Percentiles rank a stretch among this genome's conserved stretches.
These are phyloP conservation scores for Polyploca ridens DNA, from an alignment of 2,888 invertebrate genomes.

Conservation along the genomic window DNA sequence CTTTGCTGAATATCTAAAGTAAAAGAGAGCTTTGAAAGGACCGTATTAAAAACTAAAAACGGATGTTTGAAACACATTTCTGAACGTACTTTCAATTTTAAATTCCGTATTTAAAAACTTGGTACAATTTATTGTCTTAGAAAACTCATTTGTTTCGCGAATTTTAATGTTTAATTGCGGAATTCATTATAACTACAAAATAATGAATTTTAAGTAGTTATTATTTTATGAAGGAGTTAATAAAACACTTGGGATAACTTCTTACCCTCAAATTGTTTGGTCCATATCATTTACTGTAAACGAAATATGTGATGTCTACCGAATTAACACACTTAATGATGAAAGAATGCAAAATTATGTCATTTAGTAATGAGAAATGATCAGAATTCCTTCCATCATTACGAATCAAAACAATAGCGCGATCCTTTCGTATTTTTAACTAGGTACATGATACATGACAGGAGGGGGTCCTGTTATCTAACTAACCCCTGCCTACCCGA, in stretches of 20 bases:
- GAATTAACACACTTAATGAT: too few relatives aligned
- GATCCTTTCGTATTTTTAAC: slow-evolving; percentile 52
- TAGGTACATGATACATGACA: slow-evolving; percentile 74
- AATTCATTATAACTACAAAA: slow-evolving; percentile 6
- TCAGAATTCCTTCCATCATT: neutral
- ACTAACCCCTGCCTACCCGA: slow-evolving; percentile 57
- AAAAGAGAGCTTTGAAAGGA: slow-evolving; percentile 64
- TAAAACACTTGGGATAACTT: slow-evolving; percentile 1
- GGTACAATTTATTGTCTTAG: slow-evolving; percentile 6
- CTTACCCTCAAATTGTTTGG: neutral
- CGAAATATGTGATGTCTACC: too few relatives aligned
- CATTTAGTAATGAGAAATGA: too few relatives aligned
- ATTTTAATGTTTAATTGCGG: neutral
- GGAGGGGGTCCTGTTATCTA: slow-evolving; percentile 67
- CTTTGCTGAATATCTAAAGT: slow-evolving; percentile 64
- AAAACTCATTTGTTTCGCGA: neutral
- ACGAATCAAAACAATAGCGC: slow-evolving; percentile 46
- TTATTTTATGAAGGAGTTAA: neutral
- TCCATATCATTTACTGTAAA: neutral
- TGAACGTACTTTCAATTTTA: slow-evolving; percentile 15
- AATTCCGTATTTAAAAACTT: neutral
- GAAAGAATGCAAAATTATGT: too few relatives aligned
- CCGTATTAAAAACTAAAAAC: slow-evolving; percentile 66
- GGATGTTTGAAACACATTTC: slow-evolving; percentile 57
- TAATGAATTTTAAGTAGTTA: slow-evolving; percentile 3